Conservation (phyloP, 2,797 vertebrate species). For the Enteromius mattozi region DNA sequence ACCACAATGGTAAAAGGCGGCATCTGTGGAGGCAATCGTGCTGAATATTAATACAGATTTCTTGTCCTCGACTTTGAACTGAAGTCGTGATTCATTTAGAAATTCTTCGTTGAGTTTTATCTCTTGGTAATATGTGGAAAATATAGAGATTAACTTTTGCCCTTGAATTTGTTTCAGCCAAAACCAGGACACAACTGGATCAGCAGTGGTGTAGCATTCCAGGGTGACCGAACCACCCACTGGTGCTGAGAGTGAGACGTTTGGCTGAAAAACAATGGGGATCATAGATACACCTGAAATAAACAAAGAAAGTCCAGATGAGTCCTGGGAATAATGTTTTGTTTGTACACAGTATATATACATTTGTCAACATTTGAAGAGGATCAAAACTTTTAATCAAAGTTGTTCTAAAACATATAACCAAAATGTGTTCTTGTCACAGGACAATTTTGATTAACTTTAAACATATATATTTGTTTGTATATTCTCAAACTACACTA, state of each 20-base stretch:
- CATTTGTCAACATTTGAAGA: too few relatives aligned
- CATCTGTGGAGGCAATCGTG: neutral
- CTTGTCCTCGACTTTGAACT: neutral
- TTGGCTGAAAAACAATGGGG: neutral
- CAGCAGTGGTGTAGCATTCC: constrained; percentile 3
- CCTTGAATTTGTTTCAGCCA: constrained; percentile 23
- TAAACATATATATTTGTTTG: too few relatives aligned
- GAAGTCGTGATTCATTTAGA: neutral
- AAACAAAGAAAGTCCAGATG: neutral
- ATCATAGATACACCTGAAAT: constrained; percentile 1
- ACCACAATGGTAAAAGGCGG: constrained; percentile 14
- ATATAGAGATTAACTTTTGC: constrained; percentile 2
- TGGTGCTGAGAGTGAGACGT: neutral
- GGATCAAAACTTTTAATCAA: too few relatives aligned
- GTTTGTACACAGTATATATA: too few relatives aligned
- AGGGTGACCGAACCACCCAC: neutral
- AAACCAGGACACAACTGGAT: neutral
- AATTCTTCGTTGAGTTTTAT: neutral
- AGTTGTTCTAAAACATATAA: too few relatives aligned
- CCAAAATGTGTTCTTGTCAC: too few relatives aligned
- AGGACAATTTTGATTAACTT: too few relatives aligned
- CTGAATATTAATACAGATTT: constrained; percentile 11
- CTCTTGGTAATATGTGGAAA: neutral
- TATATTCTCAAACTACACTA: too few relatives aligned
- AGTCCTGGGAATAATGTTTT: neutral